Base-by-base conservation (phyloP, 2,888 invertebrate species). In the Strigamia transsilvanica region DNA sequence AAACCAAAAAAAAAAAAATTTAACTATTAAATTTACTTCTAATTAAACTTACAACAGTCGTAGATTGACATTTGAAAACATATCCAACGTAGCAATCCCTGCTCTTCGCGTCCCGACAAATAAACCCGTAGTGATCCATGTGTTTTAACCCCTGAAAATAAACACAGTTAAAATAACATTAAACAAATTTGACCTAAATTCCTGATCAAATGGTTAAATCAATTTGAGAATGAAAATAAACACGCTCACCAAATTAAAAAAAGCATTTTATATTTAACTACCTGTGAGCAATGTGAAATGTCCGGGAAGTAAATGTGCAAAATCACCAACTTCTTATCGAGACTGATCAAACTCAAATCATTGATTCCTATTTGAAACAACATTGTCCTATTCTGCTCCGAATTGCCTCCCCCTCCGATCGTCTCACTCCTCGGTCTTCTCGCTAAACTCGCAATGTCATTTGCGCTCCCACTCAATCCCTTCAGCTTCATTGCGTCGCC, bases 81-180 rank as follows among this genome's bases (percentile, higher is more conserved):
- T 95, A 97, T 82, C 96, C 96, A 15, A 96, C 93, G 86, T 93
- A 96, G 77, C 90, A 90, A 46, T 90, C 90, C 80, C 89, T 90
- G 79, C 34, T 42, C 21, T 23, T 56, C 46, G 89, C 90, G 87
- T 97, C 97, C n/a, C 94, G 91, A 85, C 96, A 96, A 79, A 98
- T 95, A 86, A 98, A 97, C 0, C 97, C 97, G 87, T 98, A 97
- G 86, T 98, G 95, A 85, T 97, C 96, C 61, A 92, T 90, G 86
- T 93, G 92, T 83, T 90, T 89, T n/a, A 93, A 89, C 0, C 98
- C 98, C 90, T 93, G 88, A 9, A 41, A 32, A 41, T 41, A 80
- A 41, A 78, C n/a, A 27, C 6, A 9, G 7, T 10, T 23, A 80
- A n/a, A n/a, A 38, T n/a, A 80, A 38, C 34, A 15, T 21, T 41